A percentile compares a stretch with the other conserved stretches of the same genome.
Conservation (phyloP, 2,888 invertebrate species). For the Brachypalpus laphriformis region DNA sequence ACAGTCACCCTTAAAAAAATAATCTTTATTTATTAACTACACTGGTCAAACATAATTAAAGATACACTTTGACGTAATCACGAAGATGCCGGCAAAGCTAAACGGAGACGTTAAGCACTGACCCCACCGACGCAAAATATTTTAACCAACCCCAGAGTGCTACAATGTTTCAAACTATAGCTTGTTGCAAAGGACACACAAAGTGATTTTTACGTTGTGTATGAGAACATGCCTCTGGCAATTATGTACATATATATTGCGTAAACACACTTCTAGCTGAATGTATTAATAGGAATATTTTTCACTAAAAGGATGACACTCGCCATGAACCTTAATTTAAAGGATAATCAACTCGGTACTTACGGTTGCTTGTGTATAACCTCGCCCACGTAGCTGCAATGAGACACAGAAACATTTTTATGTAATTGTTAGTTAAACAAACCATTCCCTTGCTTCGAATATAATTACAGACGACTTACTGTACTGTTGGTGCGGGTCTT, state of each 20-base stretch:
- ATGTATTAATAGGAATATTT: constrained; percentile 11
- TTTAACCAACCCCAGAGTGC: neutral
- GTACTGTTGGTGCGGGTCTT: constrained; percentile 88
- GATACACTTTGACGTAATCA: neutral
- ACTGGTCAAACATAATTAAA: neutral
- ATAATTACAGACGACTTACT: constrained; percentile 85
- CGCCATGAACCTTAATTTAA: neutral
- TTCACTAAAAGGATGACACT: neutral
- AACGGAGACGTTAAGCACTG: neutral
- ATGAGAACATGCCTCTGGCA: neutral
- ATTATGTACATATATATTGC: neutral
- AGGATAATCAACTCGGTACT: constrained; percentile 82
- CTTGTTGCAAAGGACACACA: neutral
- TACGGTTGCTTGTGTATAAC: constrained; percentile 89
- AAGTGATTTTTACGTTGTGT: neutral
- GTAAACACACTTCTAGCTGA: neutral
- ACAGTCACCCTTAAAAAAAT: too few species aligned
- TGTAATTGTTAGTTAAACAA: constrained; percentile 47
- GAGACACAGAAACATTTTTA: constrained; percentile 64
- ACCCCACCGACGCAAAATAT: neutral
- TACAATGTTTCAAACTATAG: neutral
- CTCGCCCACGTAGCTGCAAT: constrained; percentile 87
- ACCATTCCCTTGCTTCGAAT: neutral
- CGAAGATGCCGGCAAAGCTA: neutral
- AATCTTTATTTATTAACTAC: too few species aligned